Base-by-base conservation (phyloP, 2,113 vertebrate species). In the Columbina picui region DNA sequence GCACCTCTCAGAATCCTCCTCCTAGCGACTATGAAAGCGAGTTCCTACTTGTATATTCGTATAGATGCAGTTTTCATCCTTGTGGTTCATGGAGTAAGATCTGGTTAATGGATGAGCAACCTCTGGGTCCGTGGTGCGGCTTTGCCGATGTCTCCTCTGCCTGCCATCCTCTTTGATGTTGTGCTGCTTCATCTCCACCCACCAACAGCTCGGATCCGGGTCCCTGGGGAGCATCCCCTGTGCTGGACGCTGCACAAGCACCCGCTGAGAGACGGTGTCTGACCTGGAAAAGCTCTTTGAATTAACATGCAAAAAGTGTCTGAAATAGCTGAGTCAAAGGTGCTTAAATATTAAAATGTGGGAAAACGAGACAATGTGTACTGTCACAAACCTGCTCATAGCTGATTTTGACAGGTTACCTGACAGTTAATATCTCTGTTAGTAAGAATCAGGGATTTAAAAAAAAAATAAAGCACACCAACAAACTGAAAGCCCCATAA, bases 401-500 rank as follows among this genome's bases (percentile, higher is more conserved):
- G 70, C 59, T 3, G 11, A 8, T 32, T 45, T 26, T 56, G 81
- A 38, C 53, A 36, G 59, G 59, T 77, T 73, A 20, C 43, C 60
- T 89, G 76, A 52, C 70, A 67, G 74, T 27, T 50, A 45, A 34
- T 52, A 12, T 45, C 29, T 68, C 38, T 47, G 15, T 45, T 61
- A 57, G 63, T 47, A 20, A 71, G 63, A 50, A 55, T 27, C 8
- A 4, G 27, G 17, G 47, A 67, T 92, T 36, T 59, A 52, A 73
- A 68, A 45, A 52, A 53, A 45, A 9, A 27, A 14, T 12, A 53
- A 26, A 70, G 21, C 7, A 21, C 39, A 20, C 5, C 17, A 27
- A 3, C 14, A 25, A n/a, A 10, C 3, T 30, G 0, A 7, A 57
- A 77, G 64, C 77, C 36, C 63, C 36, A 0, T 30, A 39, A 0